phyloP scores from a whole-genome alignment of 1,140 invertebrate species.

The Heliothis subflexa region DNA sequence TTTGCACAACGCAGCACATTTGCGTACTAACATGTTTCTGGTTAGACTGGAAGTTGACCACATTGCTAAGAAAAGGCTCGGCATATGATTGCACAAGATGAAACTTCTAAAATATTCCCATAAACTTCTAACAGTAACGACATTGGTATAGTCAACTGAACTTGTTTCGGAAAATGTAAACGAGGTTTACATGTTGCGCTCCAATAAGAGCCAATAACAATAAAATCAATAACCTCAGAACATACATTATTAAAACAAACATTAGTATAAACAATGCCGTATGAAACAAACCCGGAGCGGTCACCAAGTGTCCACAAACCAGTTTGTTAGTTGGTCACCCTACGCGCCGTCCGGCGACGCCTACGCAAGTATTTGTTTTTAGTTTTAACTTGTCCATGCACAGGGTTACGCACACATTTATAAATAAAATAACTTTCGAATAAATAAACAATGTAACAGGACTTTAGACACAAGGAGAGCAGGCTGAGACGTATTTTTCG shows the following conservation, averaged over 20 bases:
- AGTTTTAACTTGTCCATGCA: slow-evolving; percentile 43
- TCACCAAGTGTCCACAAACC: slow-evolving; percentile 51
- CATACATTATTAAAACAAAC: slow-evolving; percentile 25
- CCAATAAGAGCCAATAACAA: slow-evolving; percentile 6
- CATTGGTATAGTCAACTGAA: neutral
- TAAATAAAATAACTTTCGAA: slow-evolving; percentile 29
- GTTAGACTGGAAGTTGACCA: slow-evolving; percentile 6
- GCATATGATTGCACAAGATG: slow-evolving; percentile 12
- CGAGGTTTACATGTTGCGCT: slow-evolving; percentile 5
- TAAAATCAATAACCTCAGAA: slow-evolving; percentile 21
- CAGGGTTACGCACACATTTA: slow-evolving; percentile 17
- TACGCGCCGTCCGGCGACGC: slow-evolving; percentile 47
- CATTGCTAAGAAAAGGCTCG: neutral
- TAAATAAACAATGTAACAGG: slow-evolving; percentile 19
- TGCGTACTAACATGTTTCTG: neutral
- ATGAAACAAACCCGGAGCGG: slow-evolving; percentile 46
- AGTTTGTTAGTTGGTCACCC: slow-evolving; percentile 36
- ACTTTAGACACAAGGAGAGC: slow-evolving; percentile 4
- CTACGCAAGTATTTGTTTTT: slow-evolving; percentile 57
- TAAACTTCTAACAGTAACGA: neutral
- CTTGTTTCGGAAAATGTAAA: slow-evolving; percentile 6
- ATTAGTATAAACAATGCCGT: slow-evolving; percentile 36
- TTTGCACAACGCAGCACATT: neutral
- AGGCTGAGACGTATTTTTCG: neutral
- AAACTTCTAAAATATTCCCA: slow-evolving; percentile 15